Percentiles rank a stretch among this genome's conserved stretches.
Evolutionary conservation across 1,140 invertebrate genomes (phyloP).

Genomic region (Saccostrea glomerata): DNA sequence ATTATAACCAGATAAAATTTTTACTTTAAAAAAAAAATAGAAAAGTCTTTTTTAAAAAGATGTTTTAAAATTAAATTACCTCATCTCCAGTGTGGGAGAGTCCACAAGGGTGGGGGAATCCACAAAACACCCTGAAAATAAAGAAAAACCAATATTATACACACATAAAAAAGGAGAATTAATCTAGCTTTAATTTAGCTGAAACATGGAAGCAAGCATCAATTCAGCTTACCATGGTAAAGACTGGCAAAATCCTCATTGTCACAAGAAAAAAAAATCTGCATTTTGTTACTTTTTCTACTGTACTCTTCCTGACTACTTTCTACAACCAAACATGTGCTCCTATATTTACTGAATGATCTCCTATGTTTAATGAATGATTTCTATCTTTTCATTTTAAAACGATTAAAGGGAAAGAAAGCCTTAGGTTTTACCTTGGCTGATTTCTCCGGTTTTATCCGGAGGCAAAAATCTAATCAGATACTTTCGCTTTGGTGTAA

Average conservation of each 20-base stretch:
- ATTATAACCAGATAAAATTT: no score
- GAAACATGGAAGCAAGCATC: neutral
- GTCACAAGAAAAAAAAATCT: neutral
- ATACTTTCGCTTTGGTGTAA: neutral
- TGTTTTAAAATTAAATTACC: conserved; percentile 42
- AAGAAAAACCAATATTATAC: neutral
- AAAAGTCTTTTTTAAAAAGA: neutral
- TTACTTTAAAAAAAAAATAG: neutral
- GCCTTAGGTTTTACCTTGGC: no score
- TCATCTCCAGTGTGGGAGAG: conserved; percentile 66
- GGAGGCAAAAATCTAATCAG: neutral
- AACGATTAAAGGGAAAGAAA: no score
- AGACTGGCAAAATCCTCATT: neutral
- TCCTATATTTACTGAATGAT: neutral
- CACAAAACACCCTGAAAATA: conserved; percentile 67
- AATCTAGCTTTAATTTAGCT: neutral
- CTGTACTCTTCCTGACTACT: neutral
- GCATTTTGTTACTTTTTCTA: neutral
- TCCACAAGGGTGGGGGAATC: conserved; percentile 67
- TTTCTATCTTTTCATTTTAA: neutral
- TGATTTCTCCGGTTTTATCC: neutral
- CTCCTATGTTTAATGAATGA: neutral
- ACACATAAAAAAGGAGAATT: neutral
- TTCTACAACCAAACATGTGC: neutral
- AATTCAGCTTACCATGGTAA: neutral